Percentiles rank a stretch among this genome's conserved stretches.
Conservation (phyloP, 1,140 invertebrate species). For the Drosophila persimilis region DNA sequence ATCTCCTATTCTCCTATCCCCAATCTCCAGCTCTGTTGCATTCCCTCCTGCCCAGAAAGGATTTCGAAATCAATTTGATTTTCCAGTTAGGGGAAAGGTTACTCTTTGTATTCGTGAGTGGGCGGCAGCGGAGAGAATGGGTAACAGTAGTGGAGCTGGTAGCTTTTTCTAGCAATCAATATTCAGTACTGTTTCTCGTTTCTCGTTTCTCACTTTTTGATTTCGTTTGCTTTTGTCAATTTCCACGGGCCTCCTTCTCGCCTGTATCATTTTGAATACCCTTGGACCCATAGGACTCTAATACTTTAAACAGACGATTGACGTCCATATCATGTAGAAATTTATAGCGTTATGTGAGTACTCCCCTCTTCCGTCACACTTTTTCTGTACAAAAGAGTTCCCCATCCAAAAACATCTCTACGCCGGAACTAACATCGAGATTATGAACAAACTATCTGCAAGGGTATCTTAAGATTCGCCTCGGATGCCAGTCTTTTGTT, state of each 20-base stretch:
- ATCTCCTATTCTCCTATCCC: conserved; percentile 18
- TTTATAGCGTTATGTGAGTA: too few relatives aligned
- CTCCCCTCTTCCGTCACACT: too few relatives aligned
- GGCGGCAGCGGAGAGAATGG: background rate
- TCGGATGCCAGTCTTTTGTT: background rate
- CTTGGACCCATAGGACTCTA: too few relatives aligned
- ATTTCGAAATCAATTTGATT: conserved; percentile 78
- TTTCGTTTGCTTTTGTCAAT: conserved; percentile 78
- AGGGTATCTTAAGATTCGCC: too few relatives aligned
- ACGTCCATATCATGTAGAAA: too few relatives aligned
- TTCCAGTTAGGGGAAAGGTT: conserved; percentile 32
- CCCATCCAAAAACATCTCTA: too few relatives aligned
- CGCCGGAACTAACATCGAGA: too few relatives aligned
- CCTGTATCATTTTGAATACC: too few relatives aligned
- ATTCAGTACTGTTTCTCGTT: conserved; percentile 71
- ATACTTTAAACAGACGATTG: too few relatives aligned
- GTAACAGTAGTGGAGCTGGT: background rate
- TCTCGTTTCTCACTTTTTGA: conserved; percentile 64
- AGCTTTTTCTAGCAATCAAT: conserved; percentile 66
- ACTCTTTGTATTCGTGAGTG: conserved; percentile 9
- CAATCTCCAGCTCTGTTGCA: conserved; percentile 30
- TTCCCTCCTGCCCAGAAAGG: conserved; percentile 54
- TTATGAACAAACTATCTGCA: too few relatives aligned
- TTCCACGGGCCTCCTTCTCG: conserved; percentile 47
- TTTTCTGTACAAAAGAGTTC: too few relatives aligned